Evolutionary conservation across 2,113 vertebrate genomes (phyloP), one percentile per base, ranked within the genome.

Genomic region (Setophaga kirtlandii): DNA sequence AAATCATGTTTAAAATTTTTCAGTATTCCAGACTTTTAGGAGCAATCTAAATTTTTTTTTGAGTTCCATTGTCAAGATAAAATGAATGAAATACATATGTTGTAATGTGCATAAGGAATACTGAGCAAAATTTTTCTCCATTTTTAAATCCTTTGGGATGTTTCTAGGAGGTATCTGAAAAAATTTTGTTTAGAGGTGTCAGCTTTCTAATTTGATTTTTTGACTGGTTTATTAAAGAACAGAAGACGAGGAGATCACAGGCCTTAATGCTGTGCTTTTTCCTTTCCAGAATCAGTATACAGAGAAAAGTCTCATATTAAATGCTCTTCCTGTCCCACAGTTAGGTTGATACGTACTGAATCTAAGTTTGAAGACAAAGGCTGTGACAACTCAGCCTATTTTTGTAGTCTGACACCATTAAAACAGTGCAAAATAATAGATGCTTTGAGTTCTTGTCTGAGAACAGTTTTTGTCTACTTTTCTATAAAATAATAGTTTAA

Each of bases 41-140:
- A 58, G 9, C 46, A 67, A 18, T n/a, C 53, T 49, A 49, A 49
- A 13, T 37, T 10, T 17, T 30, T 65, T 75, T 73, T 35, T 12
- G 47, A 56, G 11, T 73, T 80, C 27, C 4, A 9, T 22, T 75
- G 17, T 75, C 14, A 30, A 10, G 58, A n/a, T 47, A 47, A 83
- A 64, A 39, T 41, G 44, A 0, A 20, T 56, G 0, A 68, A 56
- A 27, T 70, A 8, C 3, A 1, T 11, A 16, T 55, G 4, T 62
- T 59, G 35, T 22, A n/a, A 52, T 14, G 18, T 60, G 9, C 5
- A 4, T 24, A 21, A 76, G 33, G 22, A 84, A 15, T 37, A 23
- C 16, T 18, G 21, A 73, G 86, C 5, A 58, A 56, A 11, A 2
- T 4, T 30, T 82, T 87, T 41, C 39, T 74, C 35, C 2, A 1